These are phyloP conservation scores for Mungos mungo DNA, from an alignment of 2,113 vertebrate species.

Conservation along the genomic window DNA sequence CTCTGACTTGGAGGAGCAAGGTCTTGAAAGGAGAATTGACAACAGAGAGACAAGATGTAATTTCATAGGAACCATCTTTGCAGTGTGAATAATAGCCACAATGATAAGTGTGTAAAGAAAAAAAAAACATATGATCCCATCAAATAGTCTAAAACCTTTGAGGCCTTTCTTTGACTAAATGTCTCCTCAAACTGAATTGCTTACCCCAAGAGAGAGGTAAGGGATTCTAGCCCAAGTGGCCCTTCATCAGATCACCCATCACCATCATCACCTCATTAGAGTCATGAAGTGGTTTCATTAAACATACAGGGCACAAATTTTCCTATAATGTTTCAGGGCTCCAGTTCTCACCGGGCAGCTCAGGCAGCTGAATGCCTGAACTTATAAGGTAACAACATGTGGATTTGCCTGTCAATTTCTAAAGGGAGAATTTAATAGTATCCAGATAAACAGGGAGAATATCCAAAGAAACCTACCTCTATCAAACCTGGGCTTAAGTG, in stretches of 20 bases:
- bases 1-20: neutral
- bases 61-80: conserved; percentile 11
- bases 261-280: neutral
- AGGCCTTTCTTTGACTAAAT: neutral
- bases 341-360: neutral
- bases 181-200: neutral
- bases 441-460: neutral
- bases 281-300: neutral
- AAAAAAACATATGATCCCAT: neutral
- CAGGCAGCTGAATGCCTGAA: neutral
- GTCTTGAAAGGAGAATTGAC: neutral
- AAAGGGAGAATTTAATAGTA: neutral
- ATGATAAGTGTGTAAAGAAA: neutral
- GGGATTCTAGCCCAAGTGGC: neutral
- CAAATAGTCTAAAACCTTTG: neutral
- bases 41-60: neutral
- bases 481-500: neutral
- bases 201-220: neutral
- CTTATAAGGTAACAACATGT: neutral
- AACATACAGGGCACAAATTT: neutral
- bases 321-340: neutral
- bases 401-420: neutral
- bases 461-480: neutral
- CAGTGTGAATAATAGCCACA: neutral
- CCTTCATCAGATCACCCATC: neutral